Evolutionary conservation across 2,113 vertebrate genomes (phyloP).

Genomic region (Galeopterus variegatus): DNA sequence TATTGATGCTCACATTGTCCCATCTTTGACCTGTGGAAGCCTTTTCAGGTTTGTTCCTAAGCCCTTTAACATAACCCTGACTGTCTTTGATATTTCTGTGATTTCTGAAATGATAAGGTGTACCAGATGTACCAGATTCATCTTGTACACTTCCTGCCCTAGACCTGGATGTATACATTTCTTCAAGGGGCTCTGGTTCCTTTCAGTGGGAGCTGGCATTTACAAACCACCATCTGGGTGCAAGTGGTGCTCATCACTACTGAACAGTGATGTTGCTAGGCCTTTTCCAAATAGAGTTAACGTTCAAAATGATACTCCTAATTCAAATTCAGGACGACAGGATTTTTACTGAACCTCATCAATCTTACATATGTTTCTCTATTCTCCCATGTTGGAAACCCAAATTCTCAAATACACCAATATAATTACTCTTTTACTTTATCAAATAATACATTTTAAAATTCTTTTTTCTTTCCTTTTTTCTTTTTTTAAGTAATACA

Average conservation of each 20-base stretch:
- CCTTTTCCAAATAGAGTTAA: background rate
- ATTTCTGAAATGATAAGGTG: background rate
- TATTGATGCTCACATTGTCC: background rate
- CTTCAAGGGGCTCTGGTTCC: background rate
- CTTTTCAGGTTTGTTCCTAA: background rate
- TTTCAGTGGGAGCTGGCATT: background rate
- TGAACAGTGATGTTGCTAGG: background rate
- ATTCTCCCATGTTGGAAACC: background rate
- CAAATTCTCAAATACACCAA: background rate
- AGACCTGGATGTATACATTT: background rate
- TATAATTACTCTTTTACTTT: slow-evolving; percentile 8
- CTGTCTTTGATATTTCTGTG: background rate
- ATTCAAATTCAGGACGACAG: background rate
- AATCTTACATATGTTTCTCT: background rate
- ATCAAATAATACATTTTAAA: background rate
- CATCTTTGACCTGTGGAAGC: background rate
- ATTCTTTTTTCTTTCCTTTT: no score
- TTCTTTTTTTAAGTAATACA: no score
- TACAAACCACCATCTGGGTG: background rate
- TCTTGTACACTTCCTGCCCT: background rate
- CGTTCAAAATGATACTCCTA: background rate
- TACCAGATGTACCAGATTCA: background rate
- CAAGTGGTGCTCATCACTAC: background rate
- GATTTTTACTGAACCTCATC: background rate
- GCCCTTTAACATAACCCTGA: background rate